Conservation (phyloP, 1,140 invertebrate species). For the Coboldia fuscipes region DNA sequence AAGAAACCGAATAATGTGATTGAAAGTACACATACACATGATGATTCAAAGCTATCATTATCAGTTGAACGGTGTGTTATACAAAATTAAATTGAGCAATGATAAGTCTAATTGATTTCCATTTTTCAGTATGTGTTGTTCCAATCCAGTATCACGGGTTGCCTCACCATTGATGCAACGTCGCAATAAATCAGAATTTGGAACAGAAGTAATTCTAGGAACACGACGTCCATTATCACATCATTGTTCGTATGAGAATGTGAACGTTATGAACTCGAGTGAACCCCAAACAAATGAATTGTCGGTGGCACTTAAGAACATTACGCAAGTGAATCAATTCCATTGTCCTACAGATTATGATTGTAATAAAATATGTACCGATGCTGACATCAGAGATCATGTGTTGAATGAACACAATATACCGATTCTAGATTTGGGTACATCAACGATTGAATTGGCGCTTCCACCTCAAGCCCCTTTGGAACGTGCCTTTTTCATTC, state of each 20-base stretch:
- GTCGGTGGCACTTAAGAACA: background rate
- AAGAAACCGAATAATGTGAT: conserved; percentile 1
- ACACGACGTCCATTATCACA: conserved; percentile 1
- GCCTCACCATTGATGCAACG: background rate
- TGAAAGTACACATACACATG: background rate
- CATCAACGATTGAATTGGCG: conserved; percentile 2
- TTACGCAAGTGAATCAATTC: background rate
- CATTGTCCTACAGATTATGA: conserved; percentile 1
- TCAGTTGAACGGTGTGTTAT: background rate
- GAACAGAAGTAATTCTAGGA: background rate
- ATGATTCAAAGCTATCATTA: background rate
- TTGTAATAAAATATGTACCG: conserved; percentile 1
- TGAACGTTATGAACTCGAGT: background rate
- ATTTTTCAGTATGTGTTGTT: background rate
- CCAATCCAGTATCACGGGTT: background rate
- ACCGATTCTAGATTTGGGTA: conserved; percentile 4
- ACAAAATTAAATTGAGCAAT: background rate
- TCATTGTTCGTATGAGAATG: conserved; percentile 1
- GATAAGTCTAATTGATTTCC: no score
- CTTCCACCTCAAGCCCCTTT: conserved; percentile 3
- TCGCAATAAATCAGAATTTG: background rate
- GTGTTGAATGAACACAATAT: conserved; percentile 3
- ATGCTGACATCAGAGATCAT: conserved; percentile 1
- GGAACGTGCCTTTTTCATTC: conserved; percentile 4
- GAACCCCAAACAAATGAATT: no score